These are phyloP conservation scores for Mus spretus DNA, from an alignment of 2,797 vertebrate genomes.

Conservation along the genomic window DNA sequence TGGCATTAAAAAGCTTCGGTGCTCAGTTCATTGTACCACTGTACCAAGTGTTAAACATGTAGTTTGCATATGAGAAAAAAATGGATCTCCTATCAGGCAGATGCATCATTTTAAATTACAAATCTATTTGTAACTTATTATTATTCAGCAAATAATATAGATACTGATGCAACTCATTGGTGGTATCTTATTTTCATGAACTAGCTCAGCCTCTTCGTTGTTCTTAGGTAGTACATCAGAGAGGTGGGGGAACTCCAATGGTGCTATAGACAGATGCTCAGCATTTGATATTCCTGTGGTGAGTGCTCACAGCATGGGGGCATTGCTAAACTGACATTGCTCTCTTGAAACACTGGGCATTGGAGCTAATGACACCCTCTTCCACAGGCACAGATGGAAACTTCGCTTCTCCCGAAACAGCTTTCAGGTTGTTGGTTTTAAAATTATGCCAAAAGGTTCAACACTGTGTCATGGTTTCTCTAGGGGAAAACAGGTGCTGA, in stretches of 20 bases:
- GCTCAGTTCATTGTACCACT: slow-evolving; percentile 4
- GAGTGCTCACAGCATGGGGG: neutral
- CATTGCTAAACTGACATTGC: neutral
- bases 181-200: neutral
- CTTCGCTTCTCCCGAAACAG: slow-evolving; percentile 31
- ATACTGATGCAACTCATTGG: neutral
- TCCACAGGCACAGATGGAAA: neutral
- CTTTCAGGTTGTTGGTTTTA: slow-evolving; percentile 31
- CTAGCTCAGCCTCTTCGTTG: neutral
- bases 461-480: neutral
- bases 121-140: slow-evolving; percentile 37
- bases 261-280: neutral
- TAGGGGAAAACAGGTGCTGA: neutral
- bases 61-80: neutral
- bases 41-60: neutral
- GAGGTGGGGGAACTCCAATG: neutral
- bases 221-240: neutral
- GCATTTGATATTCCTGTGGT: neutral
- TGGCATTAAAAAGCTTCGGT: slow-evolving; percentile 31
- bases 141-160: slow-evolving; percentile 59
- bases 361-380: slow-evolving; percentile 17
- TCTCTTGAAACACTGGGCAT: neutral
- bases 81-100: neutral
- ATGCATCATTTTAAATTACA: slow-evolving; percentile 16
- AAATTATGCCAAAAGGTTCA: neutral